Evolutionary conservation across 2,888 invertebrate species (phyloP).

Genomic region (Euzophera pinguis): DNA sequence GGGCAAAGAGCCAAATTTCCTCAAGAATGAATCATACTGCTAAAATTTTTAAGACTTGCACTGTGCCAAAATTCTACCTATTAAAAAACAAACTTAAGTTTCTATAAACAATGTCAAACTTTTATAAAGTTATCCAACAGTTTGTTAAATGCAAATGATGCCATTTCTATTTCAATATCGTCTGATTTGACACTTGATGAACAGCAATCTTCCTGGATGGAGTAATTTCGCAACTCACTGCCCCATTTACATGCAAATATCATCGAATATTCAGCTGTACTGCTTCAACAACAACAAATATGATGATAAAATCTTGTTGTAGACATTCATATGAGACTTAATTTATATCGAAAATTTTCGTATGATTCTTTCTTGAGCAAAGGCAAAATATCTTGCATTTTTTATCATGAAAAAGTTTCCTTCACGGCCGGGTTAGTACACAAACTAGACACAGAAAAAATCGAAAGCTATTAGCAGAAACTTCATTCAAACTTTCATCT

Average conservation of each 20-base stretch:
- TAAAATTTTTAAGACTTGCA: constrained; percentile 10
- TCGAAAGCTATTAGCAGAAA: constrained; percentile 54
- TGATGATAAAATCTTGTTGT: background rate
- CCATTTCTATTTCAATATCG: constrained; percentile 1
- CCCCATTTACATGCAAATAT: constrained; percentile 3
- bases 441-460: constrained; percentile 67
- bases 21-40: constrained; percentile 23
- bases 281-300: background rate
- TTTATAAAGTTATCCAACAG: background rate
- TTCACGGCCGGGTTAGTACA: constrained; percentile 56
- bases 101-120: background rate
- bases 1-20: constrained; percentile 18
- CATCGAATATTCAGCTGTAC: background rate
- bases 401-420: constrained; percentile 45
- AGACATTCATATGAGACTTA: background rate
- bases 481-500: constrained; percentile 38
- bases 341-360: background rate
- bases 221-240: background rate
- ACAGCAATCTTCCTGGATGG: constrained; percentile 4
- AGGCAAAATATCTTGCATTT: background rate
- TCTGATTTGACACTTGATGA: background rate
- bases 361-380: constrained; percentile 14
- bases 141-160: constrained; percentile 2
- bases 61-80: constrained; percentile 18
- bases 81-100: background rate